Base-by-base conservation (phyloP, 2,113 vertebrate genomes). In the Hippocampus mohnikei region DNA sequence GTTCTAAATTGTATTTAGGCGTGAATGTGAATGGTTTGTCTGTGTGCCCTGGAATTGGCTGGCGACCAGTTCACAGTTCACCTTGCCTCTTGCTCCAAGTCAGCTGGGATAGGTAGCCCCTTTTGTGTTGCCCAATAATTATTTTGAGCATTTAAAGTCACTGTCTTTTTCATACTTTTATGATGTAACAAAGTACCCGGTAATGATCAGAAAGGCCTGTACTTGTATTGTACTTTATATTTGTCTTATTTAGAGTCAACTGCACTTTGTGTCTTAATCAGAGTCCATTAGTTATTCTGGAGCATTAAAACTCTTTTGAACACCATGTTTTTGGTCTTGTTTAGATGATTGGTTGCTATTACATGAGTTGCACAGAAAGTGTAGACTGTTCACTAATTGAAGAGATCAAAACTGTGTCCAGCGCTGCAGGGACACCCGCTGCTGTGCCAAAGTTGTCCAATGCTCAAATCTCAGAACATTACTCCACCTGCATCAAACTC, bases 401-500 rank as follows among this genome's bases (percentile, higher is more conserved):
- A 15, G 13, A 8, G 15, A 9, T 60, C 7, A 33, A 60, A 33
- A 33, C 33, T 60, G 58, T 33, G 15, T 33, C 27, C 78, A 93
- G 93, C 50, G 53, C 69, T 11, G 9, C 86, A 0, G 92, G 93
- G 7, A 95, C 96, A 0, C 91, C 94, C 10, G 90, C 85, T 12
- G 81, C 91, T 0, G 75, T 93, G 21, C 92, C 94, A 2, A 95
- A 92, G 23, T 87, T 98, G 85, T 96, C 85, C 37, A 94, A 96
- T 67, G 89, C 90, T 0, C 94, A 98, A 90, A 96, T 98, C 83
- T 91, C 94, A 12, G 96, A 98, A 46, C 97, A 98, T 84, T 98
- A 98, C 78, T 95, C 94, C 46, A 96, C 96, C 60, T 98, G 97
- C 83, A 96, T 99, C 89, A 98, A 95, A 71, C 94, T 98, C 11